Evolutionary conservation across 2,113 vertebrate species (phyloP).

Genomic region (Colistium nudipinnis): DNA sequence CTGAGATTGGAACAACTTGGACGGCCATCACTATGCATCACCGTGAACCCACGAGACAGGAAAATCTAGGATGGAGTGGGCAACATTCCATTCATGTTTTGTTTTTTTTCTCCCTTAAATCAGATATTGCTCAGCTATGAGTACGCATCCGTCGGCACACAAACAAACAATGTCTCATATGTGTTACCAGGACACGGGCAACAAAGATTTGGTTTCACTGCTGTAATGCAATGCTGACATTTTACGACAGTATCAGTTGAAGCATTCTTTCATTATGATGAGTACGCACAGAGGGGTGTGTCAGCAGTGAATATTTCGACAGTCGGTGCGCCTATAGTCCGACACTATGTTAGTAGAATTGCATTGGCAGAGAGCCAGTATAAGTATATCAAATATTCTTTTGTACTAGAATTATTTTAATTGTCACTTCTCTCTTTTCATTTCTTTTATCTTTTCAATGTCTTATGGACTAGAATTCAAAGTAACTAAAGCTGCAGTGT

Average conservation of each 20-base stretch:
- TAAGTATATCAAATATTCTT: not conserved
- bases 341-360: not conserved
- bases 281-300: conserved; percentile 43
- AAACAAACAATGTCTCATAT: conserved; percentile 11
- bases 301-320: conserved; percentile 25
- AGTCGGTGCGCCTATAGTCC: not conserved
- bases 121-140: not conserved
- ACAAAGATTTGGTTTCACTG: conserved; percentile 37
- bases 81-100: conserved; percentile 36
- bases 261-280: conserved; percentile 56
- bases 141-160: conserved; percentile 9
- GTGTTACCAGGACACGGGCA: conserved; percentile 29
- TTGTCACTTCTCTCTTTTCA: not conserved
- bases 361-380: not conserved
- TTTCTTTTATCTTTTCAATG: not conserved
- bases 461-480: not conserved
- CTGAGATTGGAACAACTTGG: conserved; percentile 33
- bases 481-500: not conserved
- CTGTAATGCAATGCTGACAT: conserved; percentile 30
- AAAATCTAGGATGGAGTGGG: conserved; percentile 24
- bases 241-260: conserved; percentile 47
- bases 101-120: conserved; percentile 24
- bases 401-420: not conserved
- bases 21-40: conserved; percentile 1
- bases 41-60: conserved; percentile 32